These are phyloP conservation scores for Limanda limanda DNA, from an alignment of 2,113 vertebrate species.

Conservation along the genomic window DNA sequence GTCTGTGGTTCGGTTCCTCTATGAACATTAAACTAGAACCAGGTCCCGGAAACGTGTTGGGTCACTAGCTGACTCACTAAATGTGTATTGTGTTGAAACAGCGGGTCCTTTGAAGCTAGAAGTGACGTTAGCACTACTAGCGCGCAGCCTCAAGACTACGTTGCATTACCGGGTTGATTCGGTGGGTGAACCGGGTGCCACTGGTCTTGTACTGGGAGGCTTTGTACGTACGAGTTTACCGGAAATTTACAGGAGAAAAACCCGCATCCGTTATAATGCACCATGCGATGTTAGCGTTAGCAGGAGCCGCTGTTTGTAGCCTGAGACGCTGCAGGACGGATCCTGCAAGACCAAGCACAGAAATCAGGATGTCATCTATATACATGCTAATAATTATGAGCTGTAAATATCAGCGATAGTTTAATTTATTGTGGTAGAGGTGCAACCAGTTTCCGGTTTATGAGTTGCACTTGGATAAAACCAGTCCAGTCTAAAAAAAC, in stretches of 20 bases:
- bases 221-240: neutral
- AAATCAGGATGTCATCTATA: too few species aligned
- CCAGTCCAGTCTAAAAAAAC: too few species aligned
- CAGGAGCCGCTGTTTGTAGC: too few species aligned
- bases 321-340: too few species aligned
- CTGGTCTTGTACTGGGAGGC: neutral
- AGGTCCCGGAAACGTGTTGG: neutral
- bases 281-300: neutral
- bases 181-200: slow-evolving; percentile 9
- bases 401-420: too few species aligned
- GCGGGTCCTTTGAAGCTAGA: neutral
- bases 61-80: accelerated
- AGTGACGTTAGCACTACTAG: slow-evolving; percentile 8
- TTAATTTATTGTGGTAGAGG: too few species aligned
- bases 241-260: neutral
- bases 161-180: neutral
- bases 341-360: too few species aligned
- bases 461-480: too few species aligned
- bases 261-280: neutral
- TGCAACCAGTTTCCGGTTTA: too few species aligned
- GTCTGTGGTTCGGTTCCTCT: slow-evolving; percentile 48
- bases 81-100: neutral
- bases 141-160: slow-evolving; percentile 17
- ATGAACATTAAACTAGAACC: slow-evolving; percentile 30
- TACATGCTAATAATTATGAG: too few species aligned